A percentile compares a stretch with the other conserved stretches of the same genome.
phyloP scores from a whole-genome alignment of 1,140 invertebrate species.

The Fopius arisanus region DNA sequence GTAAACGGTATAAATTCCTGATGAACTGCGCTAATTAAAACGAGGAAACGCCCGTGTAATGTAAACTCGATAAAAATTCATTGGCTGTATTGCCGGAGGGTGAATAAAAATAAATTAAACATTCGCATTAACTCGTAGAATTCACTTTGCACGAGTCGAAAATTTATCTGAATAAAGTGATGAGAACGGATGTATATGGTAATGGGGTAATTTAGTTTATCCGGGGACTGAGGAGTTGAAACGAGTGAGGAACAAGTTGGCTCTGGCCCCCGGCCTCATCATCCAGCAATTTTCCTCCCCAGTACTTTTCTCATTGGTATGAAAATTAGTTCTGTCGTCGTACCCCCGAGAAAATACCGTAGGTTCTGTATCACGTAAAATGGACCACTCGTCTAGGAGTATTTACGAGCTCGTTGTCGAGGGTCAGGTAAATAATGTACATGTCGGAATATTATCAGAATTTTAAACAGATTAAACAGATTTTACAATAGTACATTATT shows the following conservation, averaged over 20 bases:
- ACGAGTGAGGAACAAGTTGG: background rate
- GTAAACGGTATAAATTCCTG: no score
- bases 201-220: background rate
- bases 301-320: conserved; percentile 15
- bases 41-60: no score
- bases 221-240: background rate
- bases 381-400: background rate
- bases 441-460: no score
- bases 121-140: no score
- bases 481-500: no score
- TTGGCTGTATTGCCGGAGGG: no score
- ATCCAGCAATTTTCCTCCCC: conserved; percentile 1
- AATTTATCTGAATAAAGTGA: background rate
- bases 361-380: background rate
- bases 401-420: background rate
- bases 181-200: background rate
- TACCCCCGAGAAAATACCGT: background rate
- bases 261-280: background rate
- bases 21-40: no score
- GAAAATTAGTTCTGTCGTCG: background rate
- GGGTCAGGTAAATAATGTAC: background rate
- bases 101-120: no score
- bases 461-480: no score
- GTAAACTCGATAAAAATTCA: no score
- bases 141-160: no score